Conservation (phyloP, 1,140 invertebrate species). For the Caerostris darwini region DNA sequence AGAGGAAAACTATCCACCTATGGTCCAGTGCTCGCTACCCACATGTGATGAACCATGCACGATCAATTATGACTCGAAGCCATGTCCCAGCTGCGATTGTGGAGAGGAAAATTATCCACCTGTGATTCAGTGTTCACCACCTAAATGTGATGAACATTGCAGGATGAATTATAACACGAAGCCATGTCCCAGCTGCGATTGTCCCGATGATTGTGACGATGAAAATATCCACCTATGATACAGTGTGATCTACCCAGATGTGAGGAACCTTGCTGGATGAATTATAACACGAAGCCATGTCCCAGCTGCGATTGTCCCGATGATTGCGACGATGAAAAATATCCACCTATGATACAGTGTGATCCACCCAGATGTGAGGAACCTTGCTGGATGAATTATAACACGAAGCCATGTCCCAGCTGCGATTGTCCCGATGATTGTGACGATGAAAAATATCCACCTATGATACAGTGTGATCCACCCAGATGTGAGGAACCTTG, state of each 20-base stretch:
- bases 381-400: not conserved
- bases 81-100: too few species aligned
- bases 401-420: not conserved
- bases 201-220: too few species aligned
- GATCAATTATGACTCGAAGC: too few species aligned
- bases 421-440: not conserved
- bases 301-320: not conserved
- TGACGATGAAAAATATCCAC: too few species aligned
- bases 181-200: not conserved
- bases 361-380: too few species aligned
- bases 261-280: not conserved
- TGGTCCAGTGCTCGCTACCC: too few species aligned
- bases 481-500: too few species aligned
- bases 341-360: too few species aligned
- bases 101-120: not conserved
- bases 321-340: too few species aligned
- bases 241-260: not conserved
- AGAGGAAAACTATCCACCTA: too few species aligned
- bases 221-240: not conserved
- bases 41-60: too few species aligned
- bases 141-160: not conserved
- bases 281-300: not conserved
- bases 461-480: too few species aligned
- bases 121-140: not conserved
- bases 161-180: not conserved